Evolutionary conservation across 64 coral and sea anemone genomes (phyloP).

Genomic region (Pocillopora damicornis): DNA sequence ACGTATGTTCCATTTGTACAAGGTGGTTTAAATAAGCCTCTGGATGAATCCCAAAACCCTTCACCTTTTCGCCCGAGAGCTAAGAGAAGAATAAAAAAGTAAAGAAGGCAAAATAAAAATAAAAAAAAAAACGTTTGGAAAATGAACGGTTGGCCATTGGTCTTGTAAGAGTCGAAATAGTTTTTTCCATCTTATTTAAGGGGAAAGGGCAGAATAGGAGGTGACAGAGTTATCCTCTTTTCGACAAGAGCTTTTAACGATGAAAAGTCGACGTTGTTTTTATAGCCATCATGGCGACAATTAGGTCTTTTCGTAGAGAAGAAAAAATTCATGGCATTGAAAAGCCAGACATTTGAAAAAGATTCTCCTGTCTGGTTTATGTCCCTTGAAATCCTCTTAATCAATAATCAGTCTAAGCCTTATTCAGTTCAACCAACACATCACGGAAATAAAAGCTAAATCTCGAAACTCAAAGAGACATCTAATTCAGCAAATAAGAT

Average conservation of each 20-base stretch:
- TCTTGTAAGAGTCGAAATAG: no score
- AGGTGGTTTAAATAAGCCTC: neutral
- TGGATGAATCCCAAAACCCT: neutral
- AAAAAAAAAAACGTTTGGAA: no score
- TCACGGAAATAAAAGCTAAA: neutral
- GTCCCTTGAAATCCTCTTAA: conserved; percentile 26
- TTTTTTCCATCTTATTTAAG: no score
- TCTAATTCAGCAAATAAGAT: conserved; percentile 15
- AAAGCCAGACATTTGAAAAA: conserved; percentile 10
- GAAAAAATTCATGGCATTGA: conserved; percentile 14
- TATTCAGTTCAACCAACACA: conserved; percentile 6
- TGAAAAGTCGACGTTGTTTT: neutral
- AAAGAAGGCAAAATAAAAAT: no score
- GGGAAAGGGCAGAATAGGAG: no score
- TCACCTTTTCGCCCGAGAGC: no score
- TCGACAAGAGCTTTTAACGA: neutral
- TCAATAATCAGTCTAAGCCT: conserved; percentile 1
- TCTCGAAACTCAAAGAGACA: conserved; percentile 8
- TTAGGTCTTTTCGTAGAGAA: neutral
- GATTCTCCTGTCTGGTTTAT: neutral
- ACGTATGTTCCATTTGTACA: neutral
- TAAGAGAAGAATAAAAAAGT: no score
- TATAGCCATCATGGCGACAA: conserved; percentile 14
- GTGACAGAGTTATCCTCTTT: neutral
- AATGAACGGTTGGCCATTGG: no score